Conservation (phyloP, 2,888 invertebrate species). For the Drosophila bunnanda region DNA sequence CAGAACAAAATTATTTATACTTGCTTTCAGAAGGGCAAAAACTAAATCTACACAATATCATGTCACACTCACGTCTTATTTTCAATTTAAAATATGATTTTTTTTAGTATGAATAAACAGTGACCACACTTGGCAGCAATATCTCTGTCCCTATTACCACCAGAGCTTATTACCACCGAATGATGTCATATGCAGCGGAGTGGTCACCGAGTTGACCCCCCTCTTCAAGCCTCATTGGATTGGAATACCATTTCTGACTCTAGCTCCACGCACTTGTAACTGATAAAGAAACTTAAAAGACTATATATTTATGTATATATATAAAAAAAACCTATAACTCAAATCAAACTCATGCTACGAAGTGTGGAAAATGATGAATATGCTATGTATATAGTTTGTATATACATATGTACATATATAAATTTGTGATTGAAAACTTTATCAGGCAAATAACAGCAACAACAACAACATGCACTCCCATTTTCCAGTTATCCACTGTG, state of each 20-base stretch:
- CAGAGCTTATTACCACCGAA: conserved; percentile 24
- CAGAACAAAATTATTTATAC: too few relatives aligned
- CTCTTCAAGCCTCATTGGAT: not conserved
- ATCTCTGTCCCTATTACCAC: conserved; percentile 2
- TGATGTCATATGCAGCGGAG: conserved; percentile 24
- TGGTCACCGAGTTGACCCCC: conserved; percentile 18
- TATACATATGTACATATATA: conserved; percentile 13
- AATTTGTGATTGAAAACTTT: conserved; percentile 56
- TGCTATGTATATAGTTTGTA: conserved; percentile 41
- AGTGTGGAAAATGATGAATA: conserved; percentile 56
- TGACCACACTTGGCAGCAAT: too few relatives aligned
- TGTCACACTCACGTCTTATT: not conserved
- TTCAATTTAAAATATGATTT: not conserved
- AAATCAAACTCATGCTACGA: conserved; percentile 18
- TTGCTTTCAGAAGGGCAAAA: too few relatives aligned
- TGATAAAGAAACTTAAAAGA: conserved; percentile 13
- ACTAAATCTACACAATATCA: not conserved
- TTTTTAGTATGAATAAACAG: not conserved
- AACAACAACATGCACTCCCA: conserved; percentile 21
- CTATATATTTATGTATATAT: not conserved
- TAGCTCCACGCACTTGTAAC: conserved; percentile 32
- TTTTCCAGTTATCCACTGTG: conserved; percentile 34
- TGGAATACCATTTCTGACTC: conserved; percentile 7
- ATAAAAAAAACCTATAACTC: not conserved
- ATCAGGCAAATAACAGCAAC: conserved; percentile 42